Evolutionary conservation across 1,140 invertebrate genomes (phyloP).

Genomic region (Cepaea nemoralis): DNA sequence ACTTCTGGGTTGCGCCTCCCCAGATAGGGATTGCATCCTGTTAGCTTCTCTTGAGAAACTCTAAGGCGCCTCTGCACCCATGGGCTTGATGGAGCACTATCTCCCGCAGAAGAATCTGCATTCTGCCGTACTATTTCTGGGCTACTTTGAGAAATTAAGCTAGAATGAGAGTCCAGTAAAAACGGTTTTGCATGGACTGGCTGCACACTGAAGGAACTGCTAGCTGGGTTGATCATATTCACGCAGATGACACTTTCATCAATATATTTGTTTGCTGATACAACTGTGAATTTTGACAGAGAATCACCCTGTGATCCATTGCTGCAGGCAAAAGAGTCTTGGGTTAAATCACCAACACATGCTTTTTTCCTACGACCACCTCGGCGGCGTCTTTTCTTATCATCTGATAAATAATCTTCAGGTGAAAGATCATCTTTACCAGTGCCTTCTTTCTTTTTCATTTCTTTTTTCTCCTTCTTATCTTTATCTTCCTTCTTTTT

Average conservation of each 20-base stretch:
- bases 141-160: conserved; percentile 65
- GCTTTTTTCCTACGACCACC: conserved; percentile 61
- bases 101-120: conserved; percentile 53
- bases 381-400: conserved; percentile 61
- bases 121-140: conserved; percentile 61
- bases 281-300: conserved; percentile 14
- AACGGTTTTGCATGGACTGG: conserved; percentile 64
- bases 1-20: conserved; percentile 53
- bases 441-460: conserved; percentile 9
- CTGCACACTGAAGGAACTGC: conserved; percentile 60
- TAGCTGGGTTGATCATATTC: conserved; percentile 59
- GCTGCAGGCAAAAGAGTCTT: conserved; percentile 64
- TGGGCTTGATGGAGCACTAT: conserved; percentile 68
- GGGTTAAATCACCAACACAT: conserved; percentile 60
- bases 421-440: conserved; percentile 45
- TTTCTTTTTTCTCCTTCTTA: conserved; percentile 47
- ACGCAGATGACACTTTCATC: conserved; percentile 53
- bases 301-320: conserved; percentile 67
- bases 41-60: conserved; percentile 62
- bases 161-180: conserved; percentile 50
- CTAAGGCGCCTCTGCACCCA: conserved; percentile 74
- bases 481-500: conserved; percentile 64
- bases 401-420: conserved; percentile 53
- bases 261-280: conserved; percentile 15
- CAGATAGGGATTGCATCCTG: conserved; percentile 55